Evolutionary conservation across 2,797 vertebrate species (phyloP), one percentile per base, ranked within the genome.

Genomic region (Botia kubotai): DNA sequence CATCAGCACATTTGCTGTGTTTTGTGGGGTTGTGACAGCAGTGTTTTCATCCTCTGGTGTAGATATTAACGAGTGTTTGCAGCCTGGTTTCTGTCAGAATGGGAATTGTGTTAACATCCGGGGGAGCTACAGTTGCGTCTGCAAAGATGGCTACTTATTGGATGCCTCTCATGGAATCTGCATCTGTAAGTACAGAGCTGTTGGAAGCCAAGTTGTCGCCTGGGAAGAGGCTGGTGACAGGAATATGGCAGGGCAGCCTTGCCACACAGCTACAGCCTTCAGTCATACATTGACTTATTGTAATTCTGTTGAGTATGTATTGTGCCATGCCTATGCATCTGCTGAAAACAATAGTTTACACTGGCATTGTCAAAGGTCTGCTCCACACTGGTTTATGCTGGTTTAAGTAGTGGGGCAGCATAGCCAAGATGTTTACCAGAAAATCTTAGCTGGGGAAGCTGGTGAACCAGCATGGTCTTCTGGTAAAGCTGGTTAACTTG

Each of bases 1-100:
- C 43, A 46, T 68, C 69, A 62, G 72, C 50, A 74, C 16, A 16
- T 57, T 7, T 68, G 16, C 67, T 57, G 14, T 69, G 36, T 12
- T 46, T 46, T 7, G 46, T 39, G 33, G 71, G 53, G 63, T 69
- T 57, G 62, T 84, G 80, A 81, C 75, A 74, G 67, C 19, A 33
- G 19, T 76, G 73, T 67, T 84, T 46, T 84, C 83, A 83, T 83
- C 78, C 71, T 75, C 57, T 83, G 82, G 84, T 89, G 87, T 92
- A 99, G 98, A 99, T 86, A 94, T 98, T 91, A 96, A 99, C 3
- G 98, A 99, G 89, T 99, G 98, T 89, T 87, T 93, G 83, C 92
- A 93, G 58, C 92, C 94, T 48, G 94, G 95, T 60, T 86, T 97
- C 86, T 99, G 98, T 94, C 94, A 96, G 92, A 96, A 96, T 52